These are phyloP conservation scores for Amphiprion ocellaris DNA, from an alignment of 2,113 vertebrate genomes.

Conservation along the genomic window DNA sequence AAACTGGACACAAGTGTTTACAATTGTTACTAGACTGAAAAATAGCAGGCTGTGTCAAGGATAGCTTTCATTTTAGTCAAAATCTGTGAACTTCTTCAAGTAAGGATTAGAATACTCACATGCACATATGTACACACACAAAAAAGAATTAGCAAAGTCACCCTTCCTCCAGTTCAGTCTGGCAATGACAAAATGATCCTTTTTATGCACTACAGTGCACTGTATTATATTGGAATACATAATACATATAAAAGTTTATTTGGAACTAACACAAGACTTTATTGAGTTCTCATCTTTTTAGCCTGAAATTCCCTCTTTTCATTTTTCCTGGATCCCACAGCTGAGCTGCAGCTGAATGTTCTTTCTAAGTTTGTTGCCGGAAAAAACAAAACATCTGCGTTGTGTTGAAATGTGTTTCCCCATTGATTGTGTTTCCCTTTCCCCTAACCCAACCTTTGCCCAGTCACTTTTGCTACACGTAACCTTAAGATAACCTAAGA, in stretches of 20 bases:
- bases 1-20: background rate
- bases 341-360: background rate
- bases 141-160: no score
- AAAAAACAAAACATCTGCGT: slow-evolving; percentile 27
- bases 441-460: slow-evolving; percentile 1
- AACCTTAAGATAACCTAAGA: slow-evolving; percentile 15
- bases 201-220: background rate
- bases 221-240: no score
- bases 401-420: background rate
- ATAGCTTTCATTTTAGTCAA: no score
- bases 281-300: background rate
- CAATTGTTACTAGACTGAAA: background rate
- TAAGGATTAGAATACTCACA: no score
- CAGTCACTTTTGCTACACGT: slow-evolving; percentile 13
- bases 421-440: slow-evolving; percentile 6
- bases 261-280: no score
- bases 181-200: background rate
- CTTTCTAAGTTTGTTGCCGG: background rate
- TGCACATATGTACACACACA: no score
- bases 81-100: no score
- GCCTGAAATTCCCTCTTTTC: background rate
- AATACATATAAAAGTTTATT: no score
- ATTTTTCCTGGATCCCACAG: background rate
- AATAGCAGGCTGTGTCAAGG: no score
- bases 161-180: no score